Conservation (phyloP, 2,888 invertebrate genomes). For the Hipparchia sbordonii region DNA sequence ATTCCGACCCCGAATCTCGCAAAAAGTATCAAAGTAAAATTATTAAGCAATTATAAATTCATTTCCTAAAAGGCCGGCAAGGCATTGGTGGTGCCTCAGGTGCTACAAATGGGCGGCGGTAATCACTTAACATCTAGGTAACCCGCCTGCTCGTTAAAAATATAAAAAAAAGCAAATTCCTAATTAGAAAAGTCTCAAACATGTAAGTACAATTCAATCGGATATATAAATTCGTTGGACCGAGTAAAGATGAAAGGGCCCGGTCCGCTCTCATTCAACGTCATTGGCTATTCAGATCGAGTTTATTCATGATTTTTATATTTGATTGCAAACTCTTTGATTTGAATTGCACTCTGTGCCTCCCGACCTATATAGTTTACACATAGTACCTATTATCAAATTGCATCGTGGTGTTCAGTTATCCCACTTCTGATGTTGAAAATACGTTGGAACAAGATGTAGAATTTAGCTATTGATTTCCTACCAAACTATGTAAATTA, state of each 20-base stretch:
- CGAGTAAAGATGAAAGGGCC: background rate
- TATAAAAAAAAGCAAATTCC: background rate
- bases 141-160: background rate
- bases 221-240: constrained; percentile 1
- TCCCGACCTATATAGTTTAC: constrained; percentile 1
- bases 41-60: no score
- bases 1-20: no score
- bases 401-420: no score
- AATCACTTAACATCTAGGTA: no score
- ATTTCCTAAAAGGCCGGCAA: no score
- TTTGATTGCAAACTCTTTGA: constrained; percentile 6
- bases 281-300: constrained; percentile 4
- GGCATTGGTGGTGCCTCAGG: no score
- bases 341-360: background rate
- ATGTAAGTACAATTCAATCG: background rate
- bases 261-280: background rate
- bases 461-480: no score
- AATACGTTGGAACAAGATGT: background rate
- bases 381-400: background rate
- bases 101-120: no score
- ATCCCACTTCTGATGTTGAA: no score
- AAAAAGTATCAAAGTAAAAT: no score
- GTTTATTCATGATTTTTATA: background rate
- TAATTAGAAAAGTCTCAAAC: background rate
- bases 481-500: no score